Percentiles rank a stretch among this genome's conserved stretches.
These are phyloP conservation scores for Balanococcus diminutus DNA, from an alignment of 2,888 invertebrate species.

Conservation along the genomic window DNA sequence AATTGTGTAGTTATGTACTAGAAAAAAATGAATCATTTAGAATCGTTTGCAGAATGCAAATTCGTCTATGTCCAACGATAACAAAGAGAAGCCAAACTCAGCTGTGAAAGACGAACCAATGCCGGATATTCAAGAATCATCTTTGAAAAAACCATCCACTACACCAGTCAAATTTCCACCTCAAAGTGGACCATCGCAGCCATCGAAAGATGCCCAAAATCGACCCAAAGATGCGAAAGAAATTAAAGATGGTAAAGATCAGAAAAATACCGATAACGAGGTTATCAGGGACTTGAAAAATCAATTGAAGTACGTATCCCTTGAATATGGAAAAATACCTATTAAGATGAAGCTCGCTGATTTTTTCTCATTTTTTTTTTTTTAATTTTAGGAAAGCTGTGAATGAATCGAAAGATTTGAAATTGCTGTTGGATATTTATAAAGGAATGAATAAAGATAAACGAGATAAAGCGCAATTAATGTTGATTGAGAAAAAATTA, in stretches of 20 bases:
- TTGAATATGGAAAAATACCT: neutral
- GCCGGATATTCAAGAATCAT: conserved; percentile 6
- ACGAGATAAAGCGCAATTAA: conserved; percentile 92
- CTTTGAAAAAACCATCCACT: neutral
- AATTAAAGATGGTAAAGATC: conserved; percentile 61
- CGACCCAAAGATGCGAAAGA: conserved; percentile 44
- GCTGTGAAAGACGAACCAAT: conserved; percentile 41
- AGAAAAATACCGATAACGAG: conserved; percentile 67
- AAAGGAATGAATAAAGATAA: conserved; percentile 97
- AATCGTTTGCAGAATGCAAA: neutral
- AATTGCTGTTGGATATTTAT: conserved; percentile 92
- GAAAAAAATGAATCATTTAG: neutral
- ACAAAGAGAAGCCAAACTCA: neutral
- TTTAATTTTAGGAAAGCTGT: conserved; percentile 73
- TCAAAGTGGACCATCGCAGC: neutral
- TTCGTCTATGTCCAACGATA: neutral
- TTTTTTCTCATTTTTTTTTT: neutral
- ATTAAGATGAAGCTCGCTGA: neutral
- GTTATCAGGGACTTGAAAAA: conserved; percentile 84
- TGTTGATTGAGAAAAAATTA: conserved; percentile 92
- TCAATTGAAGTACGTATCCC: conserved; percentile 79
- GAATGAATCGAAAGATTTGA: conserved; percentile 93
- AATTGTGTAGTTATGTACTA: neutral
- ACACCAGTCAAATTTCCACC: conserved; percentile 25
- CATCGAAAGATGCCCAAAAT: conserved; percentile 37